Evolutionary conservation across 2,113 vertebrate species (phyloP).

Genomic region (Tylochromis polylepis): DNA sequence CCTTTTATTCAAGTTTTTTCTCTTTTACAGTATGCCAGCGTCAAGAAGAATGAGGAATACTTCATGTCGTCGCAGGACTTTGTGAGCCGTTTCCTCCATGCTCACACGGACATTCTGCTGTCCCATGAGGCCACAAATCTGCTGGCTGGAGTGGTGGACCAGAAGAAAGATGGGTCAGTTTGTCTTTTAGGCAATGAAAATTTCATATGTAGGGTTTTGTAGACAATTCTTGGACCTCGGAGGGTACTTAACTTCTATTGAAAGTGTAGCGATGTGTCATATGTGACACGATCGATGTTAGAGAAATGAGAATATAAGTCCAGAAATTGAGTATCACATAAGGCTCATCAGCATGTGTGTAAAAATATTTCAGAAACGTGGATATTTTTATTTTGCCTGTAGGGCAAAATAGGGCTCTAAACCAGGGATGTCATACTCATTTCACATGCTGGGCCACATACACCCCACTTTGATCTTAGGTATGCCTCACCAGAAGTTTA

Average conservation of each 20-base stretch:
- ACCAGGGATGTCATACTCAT: neutral
- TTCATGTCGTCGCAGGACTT: slow-evolving; percentile 85
- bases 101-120: slow-evolving; percentile 76
- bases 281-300: neutral
- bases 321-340: neutral
- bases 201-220: neutral
- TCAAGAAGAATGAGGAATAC: slow-evolving; percentile 82
- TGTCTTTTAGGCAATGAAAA: neutral
- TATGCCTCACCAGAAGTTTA: neutral
- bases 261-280: neutral
- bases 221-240: neutral
- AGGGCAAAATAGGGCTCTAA: neutral
- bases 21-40: slow-evolving; percentile 78
- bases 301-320: neutral
- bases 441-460: neutral
- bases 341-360: neutral
- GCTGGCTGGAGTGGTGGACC: slow-evolving; percentile 83
- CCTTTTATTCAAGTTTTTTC: neutral
- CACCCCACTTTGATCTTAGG: neutral
- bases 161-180: slow-evolving; percentile 86
- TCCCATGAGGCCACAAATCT: slow-evolving; percentile 76
- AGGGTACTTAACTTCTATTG: neutral
- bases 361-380: neutral
- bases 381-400: neutral
- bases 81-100: slow-evolving; percentile 78